Percentiles rank a stretch among this genome's conserved stretches.
Conservation (phyloP, 2,113 vertebrate species). For the Centropus unirufus region DNA sequence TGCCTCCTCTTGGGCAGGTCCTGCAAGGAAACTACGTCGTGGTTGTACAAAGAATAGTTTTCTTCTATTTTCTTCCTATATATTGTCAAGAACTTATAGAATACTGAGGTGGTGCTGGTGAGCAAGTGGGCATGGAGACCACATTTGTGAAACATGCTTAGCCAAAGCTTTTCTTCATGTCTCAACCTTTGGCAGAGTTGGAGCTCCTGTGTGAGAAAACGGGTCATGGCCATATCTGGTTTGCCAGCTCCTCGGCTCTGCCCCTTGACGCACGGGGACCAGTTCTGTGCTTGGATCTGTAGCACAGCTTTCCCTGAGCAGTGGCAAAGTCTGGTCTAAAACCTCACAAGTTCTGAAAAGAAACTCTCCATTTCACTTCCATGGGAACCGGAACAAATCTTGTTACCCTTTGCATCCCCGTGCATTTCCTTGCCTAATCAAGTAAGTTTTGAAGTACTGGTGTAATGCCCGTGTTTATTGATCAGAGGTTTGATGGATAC, state of each 20-base stretch:
- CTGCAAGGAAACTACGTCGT: neutral
- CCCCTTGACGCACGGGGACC: neutral
- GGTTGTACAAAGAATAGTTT: neutral
- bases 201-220: neutral
- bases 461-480: accelerated
- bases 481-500: neutral
- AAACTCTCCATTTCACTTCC: neutral
- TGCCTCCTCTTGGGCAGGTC: neutral
- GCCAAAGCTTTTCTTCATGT: neutral
- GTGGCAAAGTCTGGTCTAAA: neutral
- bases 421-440: neutral
- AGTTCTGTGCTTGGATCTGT: neutral
- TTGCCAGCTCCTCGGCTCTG: neutral
- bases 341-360: neutral
- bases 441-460: neutral
- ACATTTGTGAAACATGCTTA: neutral
- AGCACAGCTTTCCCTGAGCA: neutral
- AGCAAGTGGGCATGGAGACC: neutral
- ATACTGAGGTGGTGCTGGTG: neutral
- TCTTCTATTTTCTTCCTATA: neutral
- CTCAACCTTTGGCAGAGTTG: neutral
- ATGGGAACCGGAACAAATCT: neutral
- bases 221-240: neutral
- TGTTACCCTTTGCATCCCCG: neutral
- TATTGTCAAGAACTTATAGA: neutral